Conservation (phyloP, 2,113 vertebrate species). For the Poeciliopsis retropinna region DNA sequence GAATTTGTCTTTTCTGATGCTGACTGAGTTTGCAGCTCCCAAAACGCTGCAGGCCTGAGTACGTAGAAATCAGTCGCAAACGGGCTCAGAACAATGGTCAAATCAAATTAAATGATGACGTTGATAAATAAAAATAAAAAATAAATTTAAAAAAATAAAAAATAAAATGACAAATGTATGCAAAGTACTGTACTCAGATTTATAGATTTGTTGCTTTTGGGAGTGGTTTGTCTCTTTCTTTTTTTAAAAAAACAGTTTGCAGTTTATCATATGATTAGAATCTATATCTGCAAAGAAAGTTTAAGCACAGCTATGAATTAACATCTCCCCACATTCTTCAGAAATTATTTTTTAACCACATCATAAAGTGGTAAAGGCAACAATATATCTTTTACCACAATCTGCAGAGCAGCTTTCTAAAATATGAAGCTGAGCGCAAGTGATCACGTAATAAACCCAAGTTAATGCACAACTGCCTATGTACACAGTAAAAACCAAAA, state of each 20-base stretch:
- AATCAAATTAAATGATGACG: neutral
- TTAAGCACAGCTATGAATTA: neutral
- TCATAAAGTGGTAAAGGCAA: neutral
- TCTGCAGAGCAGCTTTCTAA: neutral
- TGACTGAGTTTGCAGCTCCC: neutral
- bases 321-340: neutral
- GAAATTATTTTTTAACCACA: neutral
- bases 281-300: too few relatives aligned
- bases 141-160: too few relatives aligned
- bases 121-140: neutral
- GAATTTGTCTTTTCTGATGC: neutral
- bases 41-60: neutral
- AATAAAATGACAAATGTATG: too few relatives aligned
- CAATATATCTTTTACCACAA: neutral
- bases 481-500: too few relatives aligned
- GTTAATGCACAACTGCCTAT: too few relatives aligned
- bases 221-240: too few relatives aligned
- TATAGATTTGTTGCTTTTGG: too few relatives aligned
- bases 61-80: neutral
- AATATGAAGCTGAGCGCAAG: too few relatives aligned
- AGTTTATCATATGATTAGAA: too few relatives aligned
- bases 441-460: too few relatives aligned
- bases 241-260: too few relatives aligned
- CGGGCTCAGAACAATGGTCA: neutral
- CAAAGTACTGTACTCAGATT: too few relatives aligned